A percentile compares a stretch with the other conserved stretches of the same genome.
These are phyloP conservation scores for Magallana gigas DNA, from an alignment of 1,140 invertebrate genomes.

Conservation along the genomic window DNA sequence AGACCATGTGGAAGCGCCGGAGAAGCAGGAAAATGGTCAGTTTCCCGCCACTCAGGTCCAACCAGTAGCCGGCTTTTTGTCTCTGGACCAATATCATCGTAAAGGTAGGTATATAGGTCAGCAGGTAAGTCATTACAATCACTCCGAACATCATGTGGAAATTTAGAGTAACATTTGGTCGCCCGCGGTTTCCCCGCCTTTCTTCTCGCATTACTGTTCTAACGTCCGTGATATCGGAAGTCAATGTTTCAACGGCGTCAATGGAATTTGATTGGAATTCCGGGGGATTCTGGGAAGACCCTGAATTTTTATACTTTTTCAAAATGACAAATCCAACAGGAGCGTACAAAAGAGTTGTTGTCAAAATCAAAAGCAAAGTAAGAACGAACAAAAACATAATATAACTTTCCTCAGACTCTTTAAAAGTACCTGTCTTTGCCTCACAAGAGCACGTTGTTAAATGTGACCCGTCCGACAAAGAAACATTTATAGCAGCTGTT, in stretches of 20 bases:
- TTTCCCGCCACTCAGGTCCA: not conserved
- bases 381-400: not conserved
- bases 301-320: not conserved
- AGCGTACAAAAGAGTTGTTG: not conserved
- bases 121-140: not conserved
- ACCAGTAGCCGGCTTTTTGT: not conserved
- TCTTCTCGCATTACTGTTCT: not conserved
- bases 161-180: not conserved
- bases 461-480: not conserved
- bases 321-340: constrained; percentile 2
- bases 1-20: not conserved
- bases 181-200: not conserved
- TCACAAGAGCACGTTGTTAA: constrained; percentile 3
- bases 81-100: not conserved
- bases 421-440: not conserved
- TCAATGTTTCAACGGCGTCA: not conserved
- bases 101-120: constrained; percentile 6
- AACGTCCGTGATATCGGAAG: not conserved
- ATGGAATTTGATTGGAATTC: not conserved
- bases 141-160: constrained; percentile 29
- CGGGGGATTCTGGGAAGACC: not conserved
- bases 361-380: not conserved
- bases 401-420: not conserved
- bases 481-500: not conserved
- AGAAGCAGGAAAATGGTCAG: not conserved